Base-by-base conservation (phyloP, 2,113 vertebrate species). In the Salminus brasiliensis region DNA sequence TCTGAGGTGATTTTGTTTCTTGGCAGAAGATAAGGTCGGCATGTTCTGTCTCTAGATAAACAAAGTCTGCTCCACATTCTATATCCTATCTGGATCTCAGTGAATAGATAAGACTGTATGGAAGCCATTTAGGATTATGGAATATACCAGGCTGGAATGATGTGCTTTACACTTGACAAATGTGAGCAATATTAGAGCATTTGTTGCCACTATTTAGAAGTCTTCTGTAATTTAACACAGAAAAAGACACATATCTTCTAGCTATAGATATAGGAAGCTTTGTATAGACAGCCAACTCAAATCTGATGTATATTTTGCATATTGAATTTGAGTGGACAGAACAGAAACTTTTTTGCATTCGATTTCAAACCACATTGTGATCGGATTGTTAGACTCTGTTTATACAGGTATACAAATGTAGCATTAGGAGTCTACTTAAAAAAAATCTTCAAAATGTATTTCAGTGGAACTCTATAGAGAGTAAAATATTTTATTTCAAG, bases 151-250 rank as follows among this genome's bases (percentile, higher is more conserved):
- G 4, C 45, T 52, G 68, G 27, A 67, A 71, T 59, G 32, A 16
- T 18, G 23, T 8, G 43, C 27, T 72, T n/a, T 72, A 62, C n/a
- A 70, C 69, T 45, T 68, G 36, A 72, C 18, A 47, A 78, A 43
- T n/a, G 21, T 53, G 41, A 67, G 55, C 45, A 60, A 12, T 57
- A 30, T 45, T 49, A 39, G 8, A 60, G 10, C 23, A 74, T 80
- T 76, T 75, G 41, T 80, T 80, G 57, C n/a, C n/a, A n/a, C 6
- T 70, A 41, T 63, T 79, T 68, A 68, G 3, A 43, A 76, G n/a
- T 32, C 25, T 70, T 34, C 9, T 53, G 43, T 52, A 21, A 53
- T 66, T 73, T 55, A 57, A 60, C 23, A 30, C 34, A 62, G 39
- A 18, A 7, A 39, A 41, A n/a, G 15, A 79, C 16, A 66, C 29